These are phyloP conservation scores for Acleris holmiana DNA, from an alignment of 2,888 invertebrate species.

Conservation along the genomic window DNA sequence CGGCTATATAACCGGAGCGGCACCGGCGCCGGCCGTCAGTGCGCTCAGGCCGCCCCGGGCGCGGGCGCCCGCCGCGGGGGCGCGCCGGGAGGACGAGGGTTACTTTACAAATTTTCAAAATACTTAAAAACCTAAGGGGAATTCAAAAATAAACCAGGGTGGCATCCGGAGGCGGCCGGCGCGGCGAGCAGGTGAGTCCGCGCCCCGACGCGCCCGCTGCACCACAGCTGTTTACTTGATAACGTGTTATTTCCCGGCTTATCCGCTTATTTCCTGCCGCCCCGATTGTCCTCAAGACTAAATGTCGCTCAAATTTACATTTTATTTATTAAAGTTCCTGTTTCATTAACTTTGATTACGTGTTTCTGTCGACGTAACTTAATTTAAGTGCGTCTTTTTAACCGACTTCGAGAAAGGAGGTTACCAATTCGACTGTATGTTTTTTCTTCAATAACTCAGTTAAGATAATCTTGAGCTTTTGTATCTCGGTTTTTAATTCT, in stretches of 20 bases:
- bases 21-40: constrained; percentile 76
- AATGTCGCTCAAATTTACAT: constrained; percentile 18
- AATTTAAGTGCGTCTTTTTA: background rate
- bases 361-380: constrained; percentile 11
- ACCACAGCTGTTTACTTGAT: constrained; percentile 78
- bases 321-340: constrained; percentile 19
- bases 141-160: constrained; percentile 50
- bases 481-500: background rate
- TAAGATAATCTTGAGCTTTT: background rate
- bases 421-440: no score
- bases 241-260: constrained; percentile 58
- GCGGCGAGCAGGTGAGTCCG: constrained; percentile 71
- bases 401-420: no score
- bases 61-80: constrained; percentile 64
- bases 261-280: constrained; percentile 44
- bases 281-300: constrained; percentile 27
- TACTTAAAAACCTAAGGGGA: constrained; percentile 59
- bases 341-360: constrained; percentile 14
- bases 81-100: constrained; percentile 71
- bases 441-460: background rate
- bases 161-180: constrained; percentile 61
- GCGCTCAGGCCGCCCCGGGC: constrained; percentile 73
- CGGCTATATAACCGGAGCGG: constrained; percentile 70
- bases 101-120: constrained; percentile 63
- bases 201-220: constrained; percentile 65